Base-by-base conservation (phyloP, 2,797 vertebrate species). In the Clangula hyemalis region DNA sequence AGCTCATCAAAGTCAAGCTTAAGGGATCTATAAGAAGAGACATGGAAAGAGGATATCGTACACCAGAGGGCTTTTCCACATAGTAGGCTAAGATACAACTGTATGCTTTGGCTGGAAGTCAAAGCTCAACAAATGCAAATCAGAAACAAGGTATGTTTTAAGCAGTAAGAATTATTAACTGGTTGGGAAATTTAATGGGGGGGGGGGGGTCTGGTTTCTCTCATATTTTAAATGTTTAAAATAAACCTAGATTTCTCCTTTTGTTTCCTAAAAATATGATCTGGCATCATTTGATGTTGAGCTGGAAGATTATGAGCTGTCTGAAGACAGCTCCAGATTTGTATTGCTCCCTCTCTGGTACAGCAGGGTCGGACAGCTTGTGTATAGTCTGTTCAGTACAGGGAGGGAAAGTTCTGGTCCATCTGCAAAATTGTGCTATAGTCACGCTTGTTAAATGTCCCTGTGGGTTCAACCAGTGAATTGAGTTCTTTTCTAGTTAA, bases 1-100 rank as follows among this genome's bases (percentile, higher is more conserved):
- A 93, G 49, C 62, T 94, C 71, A 90, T 94, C 93, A 94, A 94
- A 95, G 77, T 75, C 70, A 90, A 88, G 62, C 70, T 93, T 81
- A 92, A 88, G 74, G 36, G 38, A 72, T 84, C 77, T 90, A 3
- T 34, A 89, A 66, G 77, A 78, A 81, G 32, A 77, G 58, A 66
- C 19, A 68, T 16, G 10, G 20, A 57, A 54, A 86, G 30, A 90
- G 45, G 36, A 6, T 56, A 51, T 81, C 58, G 39, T 54, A 75
- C 6, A 69, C 57, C 36, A 45, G 58, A 61, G 45, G 70, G 66
- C 30, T 94, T 91, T 93, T 86, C 61, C 19, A 65, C n/a, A 32
- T 27, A 57, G 83, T 73, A 69, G 62, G 13, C 39, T 86, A 74
- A 93, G 62, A 64, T 25, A 74, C 45, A 85, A 27, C 64, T 60